Percentiles rank a stretch among this genome's conserved stretches.
phyloP scores from a whole-genome alignment of 64 coral and sea anemone species.

The Anthopleura sola region DNA sequence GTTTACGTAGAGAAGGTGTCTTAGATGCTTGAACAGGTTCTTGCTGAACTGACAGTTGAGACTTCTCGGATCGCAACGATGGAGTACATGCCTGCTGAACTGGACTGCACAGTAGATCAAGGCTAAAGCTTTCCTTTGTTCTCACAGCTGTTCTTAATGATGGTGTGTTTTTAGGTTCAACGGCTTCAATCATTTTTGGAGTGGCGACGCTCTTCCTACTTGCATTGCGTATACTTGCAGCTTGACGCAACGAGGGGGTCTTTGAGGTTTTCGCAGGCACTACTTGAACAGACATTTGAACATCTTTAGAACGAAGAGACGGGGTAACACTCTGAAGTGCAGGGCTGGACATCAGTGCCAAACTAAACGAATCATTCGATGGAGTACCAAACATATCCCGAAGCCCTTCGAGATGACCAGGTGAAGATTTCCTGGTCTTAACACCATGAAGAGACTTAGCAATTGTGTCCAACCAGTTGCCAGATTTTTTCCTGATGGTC shows the following conservation, averaged over 20 bases:
- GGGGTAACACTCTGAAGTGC: constrained; percentile 2
- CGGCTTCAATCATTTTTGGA: neutral
- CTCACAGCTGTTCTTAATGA: constrained; percentile 16
- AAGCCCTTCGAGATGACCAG: constrained; percentile 22
- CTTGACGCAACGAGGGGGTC: constrained; percentile 41
- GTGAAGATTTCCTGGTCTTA: neutral
- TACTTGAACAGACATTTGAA: neutral
- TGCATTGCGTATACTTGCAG: neutral
- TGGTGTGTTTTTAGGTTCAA: constrained; percentile 35
- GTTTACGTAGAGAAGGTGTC: constrained; percentile 31
- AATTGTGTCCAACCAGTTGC: constrained; percentile 43
- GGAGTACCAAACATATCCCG: constrained; percentile 44
- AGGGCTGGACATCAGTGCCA: constrained; percentile 1
- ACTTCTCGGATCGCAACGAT: neutral
- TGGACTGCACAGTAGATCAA: neutral
- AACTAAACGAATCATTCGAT: neutral
- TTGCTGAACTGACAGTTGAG: neutral
- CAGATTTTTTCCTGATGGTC: neutral
- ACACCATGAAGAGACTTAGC: constrained; percentile 22
- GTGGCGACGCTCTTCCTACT: neutral
- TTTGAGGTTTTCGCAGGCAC: constrained; percentile 19
- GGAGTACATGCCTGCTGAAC: neutral
- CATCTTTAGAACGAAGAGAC: constrained; percentile 1
- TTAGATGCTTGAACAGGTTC: constrained; percentile 9
- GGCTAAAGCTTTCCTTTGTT: neutral